Evolutionary conservation across 2,113 vertebrate species (phyloP).

Genomic region (Rana temporaria): DNA sequence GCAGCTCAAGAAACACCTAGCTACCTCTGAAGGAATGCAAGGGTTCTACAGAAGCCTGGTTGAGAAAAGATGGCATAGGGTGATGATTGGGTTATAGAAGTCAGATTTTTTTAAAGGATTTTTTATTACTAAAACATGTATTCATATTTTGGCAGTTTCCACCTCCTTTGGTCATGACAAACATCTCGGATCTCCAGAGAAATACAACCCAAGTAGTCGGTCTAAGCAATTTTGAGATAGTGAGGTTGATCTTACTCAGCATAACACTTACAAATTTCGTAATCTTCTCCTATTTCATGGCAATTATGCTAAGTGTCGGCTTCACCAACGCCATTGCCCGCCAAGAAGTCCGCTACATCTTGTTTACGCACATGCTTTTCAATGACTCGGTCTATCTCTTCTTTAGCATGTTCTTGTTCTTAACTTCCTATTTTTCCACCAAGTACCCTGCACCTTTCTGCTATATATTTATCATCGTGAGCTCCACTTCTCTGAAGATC

Average conservation of each 20-base stretch:
- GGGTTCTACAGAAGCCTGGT: no score
- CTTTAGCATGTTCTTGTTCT: background rate
- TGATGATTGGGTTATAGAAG: no score
- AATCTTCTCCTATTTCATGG: constrained; percentile 19
- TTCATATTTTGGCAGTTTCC: no score
- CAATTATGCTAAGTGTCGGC: constrained; percentile 13
- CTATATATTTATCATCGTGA: constrained; percentile 1
- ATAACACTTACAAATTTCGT: background rate
- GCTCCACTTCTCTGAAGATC: background rate
- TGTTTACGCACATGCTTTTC: constrained; percentile 36
- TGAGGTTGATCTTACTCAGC: background rate
- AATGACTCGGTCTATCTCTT: constrained; percentile 15
- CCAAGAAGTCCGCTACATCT: constrained; percentile 16
- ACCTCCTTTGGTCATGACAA: no score
- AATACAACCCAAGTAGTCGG: no score
- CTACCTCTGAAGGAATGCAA: no score
- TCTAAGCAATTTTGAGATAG: no score
- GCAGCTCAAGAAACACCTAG: no score
- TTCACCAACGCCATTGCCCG: background rate
- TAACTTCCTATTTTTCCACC: background rate
- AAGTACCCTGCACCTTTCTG: background rate
- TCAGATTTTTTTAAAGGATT: no score
- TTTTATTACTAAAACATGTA: no score
- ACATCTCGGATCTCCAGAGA: no score
- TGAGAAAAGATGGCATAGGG: no score